phyloP scores from a whole-genome alignment of 2,888 invertebrate genomes.

The Ichneumoninae sp. region DNA sequence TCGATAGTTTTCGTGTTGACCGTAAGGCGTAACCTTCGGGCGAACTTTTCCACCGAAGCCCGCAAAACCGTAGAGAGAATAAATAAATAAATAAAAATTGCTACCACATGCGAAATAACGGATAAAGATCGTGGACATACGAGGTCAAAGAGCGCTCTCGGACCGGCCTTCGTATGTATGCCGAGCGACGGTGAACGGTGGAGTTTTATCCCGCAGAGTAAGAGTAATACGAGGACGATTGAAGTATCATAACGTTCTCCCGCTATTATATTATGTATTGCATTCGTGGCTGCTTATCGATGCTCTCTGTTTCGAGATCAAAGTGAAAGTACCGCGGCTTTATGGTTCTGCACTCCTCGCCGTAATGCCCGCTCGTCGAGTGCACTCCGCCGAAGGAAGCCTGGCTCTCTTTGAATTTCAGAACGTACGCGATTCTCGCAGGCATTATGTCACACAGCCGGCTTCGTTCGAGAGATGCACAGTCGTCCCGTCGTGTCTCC shows the following conservation, averaged over 20 bases:
- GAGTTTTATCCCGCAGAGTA: constrained; percentile 16
- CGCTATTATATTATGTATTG: constrained; percentile 31
- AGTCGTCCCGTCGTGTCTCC: constrained; percentile 37
- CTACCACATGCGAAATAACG: background rate
- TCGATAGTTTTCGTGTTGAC: too few species aligned
- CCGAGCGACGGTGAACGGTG: constrained; percentile 18
- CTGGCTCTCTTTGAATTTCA: constrained; percentile 72
- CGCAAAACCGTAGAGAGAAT: background rate
- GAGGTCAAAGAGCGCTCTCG: constrained; percentile 16
- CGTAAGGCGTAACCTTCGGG: too few species aligned
- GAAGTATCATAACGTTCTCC: constrained; percentile 26
- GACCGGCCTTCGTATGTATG: constrained; percentile 10
- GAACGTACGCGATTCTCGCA: constrained; percentile 56
- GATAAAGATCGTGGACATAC: background rate
- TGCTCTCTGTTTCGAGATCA: constrained; percentile 75
- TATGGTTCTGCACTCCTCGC: constrained; percentile 58
- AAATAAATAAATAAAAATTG: background rate
- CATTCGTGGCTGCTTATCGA: constrained; percentile 72
- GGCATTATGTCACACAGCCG: constrained; percentile 67
- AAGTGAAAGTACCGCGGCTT: constrained; percentile 68
- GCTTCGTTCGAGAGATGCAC: constrained; percentile 39
- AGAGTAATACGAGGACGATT: constrained; percentile 28
- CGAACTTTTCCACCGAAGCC: background rate
- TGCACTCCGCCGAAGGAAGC: constrained; percentile 68
- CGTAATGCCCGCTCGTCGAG: constrained; percentile 70